Evolutionary conservation across 2,888 invertebrate genomes (phyloP).

Genomic region (Ommatoiulus sabulosus): DNA sequence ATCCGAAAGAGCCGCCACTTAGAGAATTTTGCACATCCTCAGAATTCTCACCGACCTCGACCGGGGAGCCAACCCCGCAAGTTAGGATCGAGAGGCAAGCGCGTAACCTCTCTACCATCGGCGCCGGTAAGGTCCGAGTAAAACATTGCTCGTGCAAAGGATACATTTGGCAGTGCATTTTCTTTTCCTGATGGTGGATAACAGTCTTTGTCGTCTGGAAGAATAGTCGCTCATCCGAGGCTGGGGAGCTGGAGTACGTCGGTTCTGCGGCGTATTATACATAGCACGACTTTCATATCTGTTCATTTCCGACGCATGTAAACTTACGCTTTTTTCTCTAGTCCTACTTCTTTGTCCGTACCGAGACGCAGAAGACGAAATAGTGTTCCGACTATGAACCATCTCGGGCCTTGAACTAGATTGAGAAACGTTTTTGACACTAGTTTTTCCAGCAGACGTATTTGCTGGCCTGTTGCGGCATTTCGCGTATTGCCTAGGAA

Average conservation of each 20-base stretch:
- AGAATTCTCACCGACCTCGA: too few relatives aligned
- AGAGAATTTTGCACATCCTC: too few relatives aligned
- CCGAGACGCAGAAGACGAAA: not conserved
- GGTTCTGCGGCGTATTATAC: not conserved
- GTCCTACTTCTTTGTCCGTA: not conserved
- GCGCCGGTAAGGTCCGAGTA: not conserved
- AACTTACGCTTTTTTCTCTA: not conserved
- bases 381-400: not conserved
- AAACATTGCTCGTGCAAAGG: not conserved
- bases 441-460: not conserved
- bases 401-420: not conserved
- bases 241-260: not conserved
- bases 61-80: too few relatives aligned
- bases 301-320: not conserved
- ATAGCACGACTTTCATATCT: not conserved
- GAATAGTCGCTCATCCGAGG: slow-evolving; percentile 28
- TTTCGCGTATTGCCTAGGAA: not conserved
- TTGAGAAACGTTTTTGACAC: not conserved
- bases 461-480: not conserved
- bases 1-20: too few relatives aligned
- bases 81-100: too few relatives aligned
- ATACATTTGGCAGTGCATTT: not conserved
- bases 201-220: not conserved
- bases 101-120: too few relatives aligned
- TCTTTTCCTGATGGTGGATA: not conserved